Evolutionary conservation across 1,140 invertebrate genomes (phyloP), one percentile per base, ranked within the genome.

Genomic region (Euschistus heros): DNA sequence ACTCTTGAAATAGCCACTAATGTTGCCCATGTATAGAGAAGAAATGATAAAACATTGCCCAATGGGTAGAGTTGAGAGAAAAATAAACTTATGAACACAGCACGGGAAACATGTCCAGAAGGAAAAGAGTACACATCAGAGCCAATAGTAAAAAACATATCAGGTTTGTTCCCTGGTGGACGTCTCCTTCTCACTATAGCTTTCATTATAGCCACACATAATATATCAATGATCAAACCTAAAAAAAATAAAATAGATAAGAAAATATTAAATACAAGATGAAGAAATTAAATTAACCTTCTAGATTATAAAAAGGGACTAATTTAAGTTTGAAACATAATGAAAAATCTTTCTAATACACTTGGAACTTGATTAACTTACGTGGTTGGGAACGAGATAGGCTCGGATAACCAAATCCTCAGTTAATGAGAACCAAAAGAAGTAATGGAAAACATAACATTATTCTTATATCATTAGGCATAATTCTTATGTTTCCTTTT

Each of bases 111-210:
- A 77, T 99, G 96, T 0, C 96, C 96, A 0, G 94, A 97, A 27
- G 95, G 96, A 75, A 98, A 98, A 42, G 93, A 94, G 74, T 87
- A 97, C 71, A 94, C 88, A 75, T 98, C 95, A 0, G 92, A 79
- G 0, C 83, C 80, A 76, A 72, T 80, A 74, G 80, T 76, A 4
- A 78, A 72, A 63, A 83, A 80, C 77, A 83, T 81, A 68, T 91
- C 86, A 50, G 69, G 65, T 46, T 74, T 72, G 72, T 89, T 87
- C 20, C 80, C 76, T 0, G 78, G 68, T 17, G 94, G 94, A 52
- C 95, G 77, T 72, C 84, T 78, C 71, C 95, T 77, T 68, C 90
- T 78, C 17, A 87, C 81, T 52, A 84, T 74, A 6, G 93, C 85
- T 79, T 98, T 98, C 2, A 89, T 67, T 1, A 93, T 64, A 1